Evolutionary conservation across 2,888 invertebrate genomes (phyloP).

Genomic region (Drosophila multiciliata): DNA sequence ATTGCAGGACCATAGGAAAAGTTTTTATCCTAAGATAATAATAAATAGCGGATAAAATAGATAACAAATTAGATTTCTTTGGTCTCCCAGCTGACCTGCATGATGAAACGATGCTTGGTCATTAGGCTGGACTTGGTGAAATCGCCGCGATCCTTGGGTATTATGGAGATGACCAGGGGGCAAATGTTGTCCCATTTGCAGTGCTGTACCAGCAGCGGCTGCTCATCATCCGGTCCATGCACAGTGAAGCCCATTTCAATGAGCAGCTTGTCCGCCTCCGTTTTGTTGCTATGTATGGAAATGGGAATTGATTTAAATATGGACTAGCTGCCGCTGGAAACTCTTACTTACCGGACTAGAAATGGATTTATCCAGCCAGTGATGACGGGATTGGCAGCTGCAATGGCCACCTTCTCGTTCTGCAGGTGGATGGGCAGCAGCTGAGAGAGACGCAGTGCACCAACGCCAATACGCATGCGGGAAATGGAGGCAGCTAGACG

Average conservation of each 20-base stretch:
- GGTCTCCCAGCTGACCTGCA: constrained; percentile 85
- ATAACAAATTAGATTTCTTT: neutral
- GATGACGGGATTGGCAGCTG: constrained; percentile 86
- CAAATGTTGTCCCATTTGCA: constrained; percentile 85
- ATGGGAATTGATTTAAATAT: neutral
- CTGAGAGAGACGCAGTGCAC: constrained; percentile 89
- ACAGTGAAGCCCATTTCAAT: constrained; percentile 71
- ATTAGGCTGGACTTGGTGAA: constrained; percentile 87
- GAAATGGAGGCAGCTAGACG: constrained; percentile 92
- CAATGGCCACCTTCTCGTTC: constrained; percentile 88
- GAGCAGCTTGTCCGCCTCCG: constrained; percentile 62
- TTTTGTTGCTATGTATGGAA: constrained; percentile 61
- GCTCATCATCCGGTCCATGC: constrained; percentile 69
- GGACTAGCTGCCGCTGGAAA: accelerated
- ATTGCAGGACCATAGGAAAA: constrained; percentile 93
- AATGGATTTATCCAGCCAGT: constrained; percentile 93
- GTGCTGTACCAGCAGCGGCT: constrained; percentile 73
- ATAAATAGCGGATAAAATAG: neutral
- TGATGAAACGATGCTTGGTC: constrained; percentile 86
- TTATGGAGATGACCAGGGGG: constrained; percentile 86
- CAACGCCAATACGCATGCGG: constrained; percentile 90
- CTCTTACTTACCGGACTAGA: constrained; percentile 87
- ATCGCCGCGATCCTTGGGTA: constrained; percentile 86
- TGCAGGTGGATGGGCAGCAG: constrained; percentile 90
- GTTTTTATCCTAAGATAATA: constrained; percentile 89